Conservation (phyloP, 2,113 vertebrate species). For the Coptodon rendalli region DNA sequence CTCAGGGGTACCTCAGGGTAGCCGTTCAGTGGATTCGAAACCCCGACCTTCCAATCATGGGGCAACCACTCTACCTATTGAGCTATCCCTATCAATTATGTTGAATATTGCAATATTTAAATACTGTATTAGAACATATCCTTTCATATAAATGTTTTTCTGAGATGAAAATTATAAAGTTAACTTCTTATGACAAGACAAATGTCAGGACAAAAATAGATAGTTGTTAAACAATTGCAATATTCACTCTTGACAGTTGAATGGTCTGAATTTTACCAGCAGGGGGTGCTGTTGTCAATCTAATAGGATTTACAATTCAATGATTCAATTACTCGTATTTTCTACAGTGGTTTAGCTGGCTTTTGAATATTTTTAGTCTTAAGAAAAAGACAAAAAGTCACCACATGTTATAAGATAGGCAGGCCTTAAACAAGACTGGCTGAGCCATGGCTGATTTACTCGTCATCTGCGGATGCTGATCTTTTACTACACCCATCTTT, state of each 20-base stretch:
- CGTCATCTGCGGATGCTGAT: background rate
- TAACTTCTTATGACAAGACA: background rate
- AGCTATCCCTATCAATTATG: background rate
- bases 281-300: slow-evolving; percentile 16
- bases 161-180: background rate
- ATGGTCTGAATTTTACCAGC: background rate
- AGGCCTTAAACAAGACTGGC: background rate
- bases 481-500: background rate
- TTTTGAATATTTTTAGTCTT: background rate
- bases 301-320: background rate
- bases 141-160: background rate
- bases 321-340: background rate
- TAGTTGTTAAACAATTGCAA: background rate
- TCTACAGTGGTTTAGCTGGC: background rate
- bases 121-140: background rate
- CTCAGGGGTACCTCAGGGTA: accelerated
- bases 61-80: background rate
- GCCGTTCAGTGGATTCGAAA: accelerated
- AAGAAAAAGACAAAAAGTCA: background rate
- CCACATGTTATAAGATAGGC: background rate
- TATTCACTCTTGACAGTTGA: accelerated
- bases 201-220: background rate
- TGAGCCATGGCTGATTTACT: background rate
- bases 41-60: accelerated
- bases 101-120: background rate